A percentile compares a stretch with the other conserved stretches of the same genome.
Evolutionary conservation across 2,888 invertebrate species (phyloP).

Genomic region (Philereme transversata): DNA sequence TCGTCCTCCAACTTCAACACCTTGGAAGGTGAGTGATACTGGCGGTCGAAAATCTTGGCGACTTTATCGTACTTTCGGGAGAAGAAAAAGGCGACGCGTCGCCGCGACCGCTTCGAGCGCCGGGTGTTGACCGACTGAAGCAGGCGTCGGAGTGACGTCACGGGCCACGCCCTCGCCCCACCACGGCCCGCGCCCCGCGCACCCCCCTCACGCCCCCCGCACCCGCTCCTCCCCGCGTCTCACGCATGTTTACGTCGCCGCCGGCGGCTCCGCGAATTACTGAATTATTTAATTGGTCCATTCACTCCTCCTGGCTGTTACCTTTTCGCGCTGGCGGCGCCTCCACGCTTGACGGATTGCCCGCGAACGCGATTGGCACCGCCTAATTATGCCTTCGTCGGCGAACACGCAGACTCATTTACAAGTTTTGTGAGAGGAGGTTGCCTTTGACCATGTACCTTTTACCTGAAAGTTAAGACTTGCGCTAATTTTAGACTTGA

Average conservation of each 20-base stretch:
- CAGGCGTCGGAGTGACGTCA: constrained; percentile 69
- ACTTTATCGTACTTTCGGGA: constrained; percentile 73
- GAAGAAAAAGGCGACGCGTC: constrained; percentile 69
- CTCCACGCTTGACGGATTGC: constrained; percentile 62
- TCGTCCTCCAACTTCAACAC: constrained; percentile 89
- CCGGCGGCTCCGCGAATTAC: constrained; percentile 75
- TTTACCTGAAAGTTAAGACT: constrained; percentile 11
- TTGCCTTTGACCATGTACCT: constrained; percentile 24
- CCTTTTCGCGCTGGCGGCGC: constrained; percentile 76
- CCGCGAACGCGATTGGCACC: constrained; percentile 61
- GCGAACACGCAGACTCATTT: constrained; percentile 45
- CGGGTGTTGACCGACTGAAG: constrained; percentile 80
- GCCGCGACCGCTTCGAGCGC: constrained; percentile 75
- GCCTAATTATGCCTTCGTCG: constrained; percentile 64
- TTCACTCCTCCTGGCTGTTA: constrained; percentile 77
- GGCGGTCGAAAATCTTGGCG: constrained; percentile 84
- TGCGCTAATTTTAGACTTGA: neutral
- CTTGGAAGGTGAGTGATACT: constrained; percentile 85
- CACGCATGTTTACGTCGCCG: constrained; percentile 83
- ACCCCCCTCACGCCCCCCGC: constrained; percentile 46
- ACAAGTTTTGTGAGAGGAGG: constrained; percentile 40
- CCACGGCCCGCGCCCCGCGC: constrained; percentile 54
- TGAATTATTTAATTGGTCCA: constrained; percentile 84
- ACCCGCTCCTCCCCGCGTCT: constrained; percentile 60
- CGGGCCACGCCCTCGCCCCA: constrained; percentile 76